Evolutionary conservation across 2,888 invertebrate genomes (phyloP).

Genomic region (Saturnia japonica): DNA sequence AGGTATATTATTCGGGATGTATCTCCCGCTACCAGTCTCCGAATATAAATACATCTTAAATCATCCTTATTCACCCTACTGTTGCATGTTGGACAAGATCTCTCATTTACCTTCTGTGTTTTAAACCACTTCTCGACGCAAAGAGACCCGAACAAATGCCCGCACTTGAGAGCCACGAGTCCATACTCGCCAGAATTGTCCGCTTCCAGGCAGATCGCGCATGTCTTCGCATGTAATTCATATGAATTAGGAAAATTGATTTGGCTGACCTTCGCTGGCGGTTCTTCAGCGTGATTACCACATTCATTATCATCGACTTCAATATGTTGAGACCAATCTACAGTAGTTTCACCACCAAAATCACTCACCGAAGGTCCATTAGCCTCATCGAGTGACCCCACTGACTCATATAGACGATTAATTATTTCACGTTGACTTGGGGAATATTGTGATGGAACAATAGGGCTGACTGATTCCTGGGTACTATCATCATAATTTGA

Average conservation of each 20-base stretch:
- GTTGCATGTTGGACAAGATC: constrained; percentile 95
- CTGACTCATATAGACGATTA: background rate
- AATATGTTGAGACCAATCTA: background rate
- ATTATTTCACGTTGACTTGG: background rate
- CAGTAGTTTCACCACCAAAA: constrained; percentile 7
- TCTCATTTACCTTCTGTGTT: constrained; percentile 75
- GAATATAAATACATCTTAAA: constrained; percentile 90
- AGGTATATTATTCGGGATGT: constrained; percentile 88
- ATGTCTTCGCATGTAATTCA: constrained; percentile 86
- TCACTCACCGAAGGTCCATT: constrained; percentile 2
- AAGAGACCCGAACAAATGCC: constrained; percentile 93
- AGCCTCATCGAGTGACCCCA: background rate
- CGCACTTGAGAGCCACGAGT: constrained; percentile 93
- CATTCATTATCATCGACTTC: background rate
- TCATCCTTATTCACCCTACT: constrained; percentile 85
- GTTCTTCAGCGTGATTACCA: constrained; percentile 28
- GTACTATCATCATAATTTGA: too few species aligned
- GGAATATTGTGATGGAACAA: constrained; percentile 26
- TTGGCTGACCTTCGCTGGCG: constrained; percentile 60
- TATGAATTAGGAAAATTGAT: constrained; percentile 45
- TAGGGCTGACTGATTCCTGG: constrained; percentile 42
- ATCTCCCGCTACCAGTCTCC: constrained; percentile 88
- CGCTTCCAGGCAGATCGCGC: constrained; percentile 96
- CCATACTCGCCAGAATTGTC: constrained; percentile 92
- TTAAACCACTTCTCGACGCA: constrained; percentile 91